A percentile compares a stretch with the other conserved stretches of the same genome.
phyloP scores from a whole-genome alignment of 1,140 invertebrate genomes.

The Pristionchus pacificus region DNA sequence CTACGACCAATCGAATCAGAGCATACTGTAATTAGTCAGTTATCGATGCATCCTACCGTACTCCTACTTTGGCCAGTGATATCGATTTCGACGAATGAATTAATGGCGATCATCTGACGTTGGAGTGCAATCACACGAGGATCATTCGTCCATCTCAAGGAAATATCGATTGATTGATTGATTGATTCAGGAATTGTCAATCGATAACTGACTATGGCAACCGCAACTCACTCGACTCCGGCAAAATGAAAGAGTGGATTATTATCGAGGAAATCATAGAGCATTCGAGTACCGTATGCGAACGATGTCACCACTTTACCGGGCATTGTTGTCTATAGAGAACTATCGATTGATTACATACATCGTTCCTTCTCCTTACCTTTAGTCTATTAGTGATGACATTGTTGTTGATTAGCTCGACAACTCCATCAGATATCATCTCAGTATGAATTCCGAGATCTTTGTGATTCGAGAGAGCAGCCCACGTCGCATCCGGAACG shows the following conservation, averaged over 20 bases:
- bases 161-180: background rate
- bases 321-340: background rate
- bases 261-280: background rate
- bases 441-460: background rate
- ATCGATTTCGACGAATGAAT: slow-evolving; percentile 91
- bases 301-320: background rate
- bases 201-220: no score
- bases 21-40: slow-evolving; percentile 56
- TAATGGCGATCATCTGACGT: slow-evolving; percentile 82
- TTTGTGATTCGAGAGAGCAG: background rate
- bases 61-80: slow-evolving; percentile 75
- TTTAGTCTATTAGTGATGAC: background rate
- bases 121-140: background rate
- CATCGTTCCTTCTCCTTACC: background rate
- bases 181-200: no score
- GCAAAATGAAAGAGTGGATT: background rate
- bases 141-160: background rate
- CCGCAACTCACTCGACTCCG: background rate
- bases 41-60: background rate
- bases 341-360: background rate
- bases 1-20: slow-evolving; percentile 85
- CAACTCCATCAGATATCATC: background rate
- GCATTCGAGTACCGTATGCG: background rate
- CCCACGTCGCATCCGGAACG: background rate
- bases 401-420: background rate